Evolutionary conservation across 2,888 invertebrate genomes (phyloP), one percentile per base, ranked within the genome.

Genomic region (Tetrapedia diversipes): DNA sequence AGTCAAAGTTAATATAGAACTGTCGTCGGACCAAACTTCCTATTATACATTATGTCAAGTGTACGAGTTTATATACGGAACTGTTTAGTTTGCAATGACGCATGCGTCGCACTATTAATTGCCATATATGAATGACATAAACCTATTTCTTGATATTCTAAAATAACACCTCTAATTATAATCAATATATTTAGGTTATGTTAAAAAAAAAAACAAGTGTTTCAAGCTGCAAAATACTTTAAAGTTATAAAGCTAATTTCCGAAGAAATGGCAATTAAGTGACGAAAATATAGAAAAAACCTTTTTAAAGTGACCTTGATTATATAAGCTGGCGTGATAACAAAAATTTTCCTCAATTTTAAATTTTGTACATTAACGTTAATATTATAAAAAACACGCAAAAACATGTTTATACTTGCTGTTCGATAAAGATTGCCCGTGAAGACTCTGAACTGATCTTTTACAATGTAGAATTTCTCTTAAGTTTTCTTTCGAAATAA

Each of bases 1-100:
- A 86, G 81, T 87, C 76, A 85, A 67, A 82, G 79, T 85, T 81
- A 74, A 77, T 66, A 82, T 69, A 77, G 83, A 86, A 87, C 86
- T 86, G 85, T 88, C 81, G 85, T 88, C 81, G 86, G 86, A 88
- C 82, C 85, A 87, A 88, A 89, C 86, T 86, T 89, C 88, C 89
- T 88, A 89, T 80, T 88, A 80, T 88, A 86, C 75, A 84, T 79
- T 82, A 77, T 82, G 76, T 57, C 86, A 77, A 83, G 86, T 87
- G 81, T 81, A 85, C 83, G 75, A 81, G 77, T 81, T 83, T 70
- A 45, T 51, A 57, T 64, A 39, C 63, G 45, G 57, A 80, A 79
- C 45, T 34, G 70, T 82, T 61, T 68, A n/a, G 65, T 70, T 56
- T 60, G 77, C 64, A 72, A 82, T 56, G 67, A 77, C 60, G 39